Evolutionary conservation across 2,888 invertebrate species (phyloP), one percentile per base, ranked within the genome.

Genomic region (Sminthurides aquaticus): DNA sequence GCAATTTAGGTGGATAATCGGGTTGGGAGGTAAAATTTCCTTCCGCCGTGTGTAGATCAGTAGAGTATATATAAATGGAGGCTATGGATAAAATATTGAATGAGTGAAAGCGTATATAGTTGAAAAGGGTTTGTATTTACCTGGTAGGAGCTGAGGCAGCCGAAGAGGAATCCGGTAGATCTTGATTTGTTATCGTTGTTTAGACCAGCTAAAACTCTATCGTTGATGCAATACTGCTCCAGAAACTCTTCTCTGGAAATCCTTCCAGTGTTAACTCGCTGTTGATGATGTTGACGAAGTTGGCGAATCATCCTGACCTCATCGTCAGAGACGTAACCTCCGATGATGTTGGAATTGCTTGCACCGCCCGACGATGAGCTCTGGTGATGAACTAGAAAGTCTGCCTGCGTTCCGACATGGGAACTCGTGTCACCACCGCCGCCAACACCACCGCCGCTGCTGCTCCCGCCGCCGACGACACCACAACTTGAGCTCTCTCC

Each of bases 171-270:
- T 76, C 88, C 83, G 76, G 80, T 70, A 77, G 80, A 78, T 76
- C 81, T 79, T 67, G 82, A 78, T 70, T 81, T 81, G 76, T 91
- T 91, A 25, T 65, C 67, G 59, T 76, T 75, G 59, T 76, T 75
- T 76, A 92, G 84, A 75, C 88, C 85, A 77, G 89, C 89, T 79
- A 93, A 81, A 79, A 92, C 91, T 78, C 91, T 87, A 81, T 89
- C 90, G 78, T 88, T 92, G 81, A 94, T 90, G 82, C 93, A 94
- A 82, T 94, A 94, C 81, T 93, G 93, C 78, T 94, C 93, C 75
- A 90, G 85, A 79, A 94, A 92, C 81, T 90, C 90, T 81, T 90
- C 84, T 77, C 91, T 89, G 68, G 91, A 91, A 82, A 93, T 93
- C 57, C 78, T 74, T 57, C 78, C 78, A 55, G 76, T 76, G 49